Base-by-base conservation (phyloP, 2,797 vertebrate genomes). In the Tachyglossus aculeatus region DNA sequence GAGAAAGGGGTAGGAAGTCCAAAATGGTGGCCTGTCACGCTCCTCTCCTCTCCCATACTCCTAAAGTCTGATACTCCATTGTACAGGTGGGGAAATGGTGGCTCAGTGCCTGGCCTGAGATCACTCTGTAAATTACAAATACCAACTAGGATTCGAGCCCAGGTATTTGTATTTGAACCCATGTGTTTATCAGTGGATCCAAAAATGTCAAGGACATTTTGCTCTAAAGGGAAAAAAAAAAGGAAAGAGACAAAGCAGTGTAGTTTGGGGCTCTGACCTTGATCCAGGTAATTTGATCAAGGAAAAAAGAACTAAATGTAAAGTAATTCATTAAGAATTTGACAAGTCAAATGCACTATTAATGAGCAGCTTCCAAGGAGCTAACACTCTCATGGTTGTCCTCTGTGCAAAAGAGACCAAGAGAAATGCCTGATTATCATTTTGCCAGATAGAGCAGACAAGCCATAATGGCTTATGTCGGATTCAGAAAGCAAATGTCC, bases 401-500 rank as follows among this genome's bases (percentile, higher is more conserved):
- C 63, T 77, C 37, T 71, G 7, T 25, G 36, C 58, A 53, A 81
- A 72, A 44, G 57, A 27, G 12, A 71, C 67, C 77, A 77, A 70
- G 60, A 40, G 22, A n/a, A 74, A 50, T 34, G 31, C 57, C 67
- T 77, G n/a, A n/a, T n/a, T n/a, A n/a, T n/a, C n/a, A n/a, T n/a
- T n/a, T n/a, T n/a, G n/a, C n/a, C n/a, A n/a, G n/a, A n/a, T n/a
- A n/a, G n/a, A n/a, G n/a, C n/a, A n/a, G n/a, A n/a, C n/a, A n/a
- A n/a, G n/a, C n/a, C n/a, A n/a, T n/a, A n/a, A n/a, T n/a, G n/a
- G n/a, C n/a, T n/a, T n/a, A n/a, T 85, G 87, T 65, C 54, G 74
- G 74, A 77, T 81, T 81, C 75, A 76, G 77, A 85, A 86, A 80
- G 68, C 77, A 80, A 65, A 88, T 85, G 71, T 63, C 73, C 77